These are phyloP conservation scores for Pseudochirops cupreus DNA, from an alignment of 2,797 vertebrate species.

Conservation along the genomic window DNA sequence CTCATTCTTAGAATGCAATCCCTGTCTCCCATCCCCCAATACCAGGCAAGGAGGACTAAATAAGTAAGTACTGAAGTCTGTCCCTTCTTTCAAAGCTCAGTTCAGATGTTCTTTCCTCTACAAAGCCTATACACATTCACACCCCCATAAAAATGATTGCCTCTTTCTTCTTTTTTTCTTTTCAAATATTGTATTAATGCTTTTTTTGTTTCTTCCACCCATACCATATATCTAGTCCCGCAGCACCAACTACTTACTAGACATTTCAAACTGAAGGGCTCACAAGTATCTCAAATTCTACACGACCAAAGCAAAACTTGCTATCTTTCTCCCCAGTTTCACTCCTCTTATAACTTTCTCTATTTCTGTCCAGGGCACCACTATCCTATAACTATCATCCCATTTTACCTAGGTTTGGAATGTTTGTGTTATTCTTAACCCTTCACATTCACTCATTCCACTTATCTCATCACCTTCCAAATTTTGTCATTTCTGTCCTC, in stretches of 20 bases:
- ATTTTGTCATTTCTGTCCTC: not conserved
- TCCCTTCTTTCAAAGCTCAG: not conserved
- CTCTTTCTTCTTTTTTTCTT: not conserved
- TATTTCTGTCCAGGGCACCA: not conserved
- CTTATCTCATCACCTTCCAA: not conserved
- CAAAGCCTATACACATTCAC: not conserved
- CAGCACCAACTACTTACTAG: not conserved
- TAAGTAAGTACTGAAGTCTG: not conserved
- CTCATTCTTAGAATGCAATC: not conserved
- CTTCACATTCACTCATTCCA: not conserved
- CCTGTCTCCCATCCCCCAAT: not conserved
- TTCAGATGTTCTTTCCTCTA: not conserved
- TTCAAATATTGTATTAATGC: not conserved
- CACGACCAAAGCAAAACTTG: not conserved
- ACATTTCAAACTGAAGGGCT: not conserved
- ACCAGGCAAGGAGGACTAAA: not conserved
- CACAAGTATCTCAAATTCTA: no score
- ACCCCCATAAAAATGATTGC: not conserved
- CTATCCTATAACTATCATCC: not conserved
- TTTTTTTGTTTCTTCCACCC: not conserved
- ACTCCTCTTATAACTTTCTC: not conserved
- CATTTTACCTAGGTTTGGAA: not conserved
- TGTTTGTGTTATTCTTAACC: not conserved
- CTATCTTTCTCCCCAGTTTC: not conserved
- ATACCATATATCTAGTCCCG: no score